Percentiles rank a stretch among this genome's conserved stretches.
phyloP scores from a whole-genome alignment of 2,113 vertebrate species.

The Heterocephalus glaber region DNA sequence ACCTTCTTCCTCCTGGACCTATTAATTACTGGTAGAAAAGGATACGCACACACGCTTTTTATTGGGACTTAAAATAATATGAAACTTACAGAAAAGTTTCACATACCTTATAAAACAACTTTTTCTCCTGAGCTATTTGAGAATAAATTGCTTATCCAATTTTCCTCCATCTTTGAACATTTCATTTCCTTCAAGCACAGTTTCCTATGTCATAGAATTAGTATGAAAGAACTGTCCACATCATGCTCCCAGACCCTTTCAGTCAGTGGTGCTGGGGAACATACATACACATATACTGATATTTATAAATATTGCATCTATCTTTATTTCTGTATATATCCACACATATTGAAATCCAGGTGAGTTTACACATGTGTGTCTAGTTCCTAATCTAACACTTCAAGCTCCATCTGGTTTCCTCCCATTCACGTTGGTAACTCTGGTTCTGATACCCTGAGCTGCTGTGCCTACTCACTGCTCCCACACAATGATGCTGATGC shows the following conservation, averaged over 20 bases:
- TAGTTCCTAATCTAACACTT: neutral
- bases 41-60: neutral
- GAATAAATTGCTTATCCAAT: neutral
- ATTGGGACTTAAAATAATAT: neutral
- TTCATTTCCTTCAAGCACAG: neutral
- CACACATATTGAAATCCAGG: neutral
- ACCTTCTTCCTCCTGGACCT: neutral
- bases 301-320: neutral
- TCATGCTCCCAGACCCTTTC: neutral
- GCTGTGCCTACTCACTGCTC: no score
- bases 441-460: neutral
- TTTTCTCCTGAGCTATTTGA: neutral
- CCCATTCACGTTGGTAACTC: no score
- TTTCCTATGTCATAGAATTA: neutral
- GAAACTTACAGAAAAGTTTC: neutral
- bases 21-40: neutral
- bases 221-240: neutral
- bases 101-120: neutral
- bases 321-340: neutral
- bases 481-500: fast-evolving
- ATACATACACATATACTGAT: no score
- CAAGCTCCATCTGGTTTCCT: neutral
- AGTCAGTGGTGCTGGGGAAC: neutral
- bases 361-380: neutral
- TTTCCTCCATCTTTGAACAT: neutral